Base-by-base conservation (phyloP, 2,797 vertebrate species). In the Halcyon chelicuti region DNA sequence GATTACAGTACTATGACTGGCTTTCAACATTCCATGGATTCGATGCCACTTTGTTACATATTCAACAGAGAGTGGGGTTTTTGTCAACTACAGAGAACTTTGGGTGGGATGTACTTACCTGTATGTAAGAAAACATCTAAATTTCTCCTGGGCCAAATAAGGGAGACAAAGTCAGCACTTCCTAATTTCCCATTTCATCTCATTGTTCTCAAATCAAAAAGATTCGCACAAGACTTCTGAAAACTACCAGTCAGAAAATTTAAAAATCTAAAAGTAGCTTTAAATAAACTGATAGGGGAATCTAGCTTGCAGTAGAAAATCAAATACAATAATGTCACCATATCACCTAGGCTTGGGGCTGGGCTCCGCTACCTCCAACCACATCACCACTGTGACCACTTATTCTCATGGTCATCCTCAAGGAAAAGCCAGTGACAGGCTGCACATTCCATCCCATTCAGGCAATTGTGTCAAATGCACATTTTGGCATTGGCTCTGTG, bases 341-440 rank as follows among this genome's bases (percentile, higher is more conserved):
- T 31, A 39, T 29, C 1, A 7, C 8, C 29, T 54, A 33, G 26
- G 31, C 4, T 4, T 67, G 31, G 15, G 68, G 9, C 47, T 73
- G n/a, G 23, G n/a, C 14, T 68, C 42, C 31, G 19, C 68, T 74
- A 7, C 49, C 25, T 46, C 26, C 37, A 52, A 44, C 18, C 37
- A 13, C 26, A 17, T 28, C 0, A 0, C n/a, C 49, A 40, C 73
- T 4, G 0, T 23, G 49, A 23, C 37, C 68, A 23, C 39, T 57
- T 46, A 51, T 42, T 33, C 31, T 25, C 35, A 18, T 22, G 39
- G 31, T 15, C 3, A 6, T 33, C 19, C 28, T n/a, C 49, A 63
- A 46, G n/a, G 33, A n/a, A 70, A 68, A 67, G 29, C 18, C 4
- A 1, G n/a, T 46, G 37, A 28, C 49, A 63, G 22, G 26, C 22